Evolutionary conservation across 1,140 invertebrate species (phyloP), one percentile per base, ranked within the genome.

Genomic region (Brachionus paranguensis): DNA sequence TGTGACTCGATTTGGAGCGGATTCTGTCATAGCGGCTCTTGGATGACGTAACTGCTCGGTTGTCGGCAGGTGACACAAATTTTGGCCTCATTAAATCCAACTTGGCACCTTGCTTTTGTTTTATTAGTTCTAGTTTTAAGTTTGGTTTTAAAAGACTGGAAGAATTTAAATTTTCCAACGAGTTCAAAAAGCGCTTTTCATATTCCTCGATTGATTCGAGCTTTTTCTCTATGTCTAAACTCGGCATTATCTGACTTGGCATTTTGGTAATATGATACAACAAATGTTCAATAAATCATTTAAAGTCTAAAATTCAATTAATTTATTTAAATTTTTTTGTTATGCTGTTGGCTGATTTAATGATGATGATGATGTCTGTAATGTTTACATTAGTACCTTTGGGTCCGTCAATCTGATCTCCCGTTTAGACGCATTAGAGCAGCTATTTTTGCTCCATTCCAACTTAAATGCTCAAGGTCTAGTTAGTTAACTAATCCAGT

Each of bases 161-260:
- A 7, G 72, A 76, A 29, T 76, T 76, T 76, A 76, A 47, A 27
- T 76, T 76, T 50, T 76, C 47, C 14, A 76, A 47, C 8, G 72
- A 76, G 50, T 50, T 76, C 20, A 76, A 76, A 76, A 76, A 76
- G 14, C 72, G 43, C 27, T 50, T 76, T 50, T 76, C 72, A 29
- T 76, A 76, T 76, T 50, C 3, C 43, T 76, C 72, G 12, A 76
- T 76, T 14, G 72, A 76, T 76, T 76, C 72, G 8, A 76, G 20
- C 14, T 76, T 76, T 76, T 47, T 50, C 5, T 53, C 20, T 50
- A 47, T 47, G 10, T 20, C 17, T 24, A 17, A 17, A 47, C 45
- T 47, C 12, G 45, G 45, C 53, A 60, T 10, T 60, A 60, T 20
- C n/a, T 20, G 53, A 60, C 53, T 20, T 60, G 53, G 5, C 53